These are phyloP conservation scores for Drosophila parthenogenetica DNA, from an alignment of 2,888 invertebrate genomes.

Conservation along the genomic window DNA sequence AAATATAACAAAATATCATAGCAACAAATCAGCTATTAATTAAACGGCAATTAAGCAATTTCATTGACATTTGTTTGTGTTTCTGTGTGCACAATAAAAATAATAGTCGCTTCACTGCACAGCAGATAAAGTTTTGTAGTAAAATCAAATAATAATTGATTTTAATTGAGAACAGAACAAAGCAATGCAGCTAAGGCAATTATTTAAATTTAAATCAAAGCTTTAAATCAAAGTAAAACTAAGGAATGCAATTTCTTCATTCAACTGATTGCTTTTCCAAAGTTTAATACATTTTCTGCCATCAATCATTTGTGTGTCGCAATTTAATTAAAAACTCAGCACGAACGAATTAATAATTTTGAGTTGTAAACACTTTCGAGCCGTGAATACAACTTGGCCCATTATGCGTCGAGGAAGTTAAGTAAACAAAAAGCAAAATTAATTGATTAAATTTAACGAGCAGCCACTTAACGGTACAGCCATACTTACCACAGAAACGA, in stretches of 20 bases:
- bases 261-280: neutral
- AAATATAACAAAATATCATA: neutral
- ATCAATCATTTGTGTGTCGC: neutral
- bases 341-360: constrained; percentile 23
- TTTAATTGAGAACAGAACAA: neutral
- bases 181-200: neutral
- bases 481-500: constrained; percentile 18
- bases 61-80: constrained; percentile 19
- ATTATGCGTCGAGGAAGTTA: constrained; percentile 10
- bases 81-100: neutral
- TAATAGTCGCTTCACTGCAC: constrained; percentile 3
- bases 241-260: neutral
- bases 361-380: constrained; percentile 9
- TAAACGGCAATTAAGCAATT: constrained; percentile 25
- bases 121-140: neutral
- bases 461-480: constrained; percentile 45
- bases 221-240: neutral
- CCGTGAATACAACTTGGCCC: constrained; percentile 14
- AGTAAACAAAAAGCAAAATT: constrained; percentile 40
- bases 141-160: neutral
- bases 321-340: constrained; percentile 9
- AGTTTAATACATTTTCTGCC: no score
- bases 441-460: constrained; percentile 71
- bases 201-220: no score
- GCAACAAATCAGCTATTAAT: neutral